Percentiles rank a stretch among this genome's conserved stretches.
phyloP scores from a whole-genome alignment of 1,140 invertebrate genomes.

The Zaprionus lachaisei region DNA sequence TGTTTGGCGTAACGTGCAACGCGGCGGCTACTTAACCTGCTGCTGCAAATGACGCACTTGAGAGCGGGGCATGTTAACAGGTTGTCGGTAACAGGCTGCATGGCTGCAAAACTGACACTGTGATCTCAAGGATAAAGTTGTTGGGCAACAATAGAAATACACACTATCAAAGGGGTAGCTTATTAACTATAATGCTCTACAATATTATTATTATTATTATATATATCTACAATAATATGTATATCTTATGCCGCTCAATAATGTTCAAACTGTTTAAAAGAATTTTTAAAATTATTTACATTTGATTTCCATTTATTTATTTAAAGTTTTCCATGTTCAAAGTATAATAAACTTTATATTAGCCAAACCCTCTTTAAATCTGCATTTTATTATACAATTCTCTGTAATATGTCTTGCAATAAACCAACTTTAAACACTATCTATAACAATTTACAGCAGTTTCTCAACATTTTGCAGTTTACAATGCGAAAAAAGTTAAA shows the following conservation, averaged over 20 bases:
- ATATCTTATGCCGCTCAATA: too few species aligned
- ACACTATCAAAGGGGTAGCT: neutral
- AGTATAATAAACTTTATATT: neutral
- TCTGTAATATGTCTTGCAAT: neutral
- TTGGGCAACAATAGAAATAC: too few species aligned
- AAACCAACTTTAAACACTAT: neutral
- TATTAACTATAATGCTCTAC: too few species aligned
- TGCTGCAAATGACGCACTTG: slow-evolving; percentile 11
- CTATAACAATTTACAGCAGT: neutral
- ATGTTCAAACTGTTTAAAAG: neutral
- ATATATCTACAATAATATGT: too few species aligned
- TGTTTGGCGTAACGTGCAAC: neutral
- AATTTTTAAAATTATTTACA: neutral
- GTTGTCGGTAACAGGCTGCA: slow-evolving; percentile 18
- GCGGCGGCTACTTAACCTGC: slow-evolving; percentile 7
- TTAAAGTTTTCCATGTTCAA: neutral
- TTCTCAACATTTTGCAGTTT: neutral
- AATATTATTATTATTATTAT: too few species aligned
- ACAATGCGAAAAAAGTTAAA: neutral
- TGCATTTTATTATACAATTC: neutral
- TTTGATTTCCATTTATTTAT: neutral
- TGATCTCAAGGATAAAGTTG: too few species aligned
- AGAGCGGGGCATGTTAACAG: slow-evolving; percentile 32
- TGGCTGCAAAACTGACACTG: too few species aligned
- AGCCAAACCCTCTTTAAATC: neutral